Percentiles rank a stretch among this genome's conserved stretches.
These are phyloP conservation scores for Helicoverpa armigera DNA, from an alignment of 1,140 invertebrate genomes.

Conservation along the genomic window DNA sequence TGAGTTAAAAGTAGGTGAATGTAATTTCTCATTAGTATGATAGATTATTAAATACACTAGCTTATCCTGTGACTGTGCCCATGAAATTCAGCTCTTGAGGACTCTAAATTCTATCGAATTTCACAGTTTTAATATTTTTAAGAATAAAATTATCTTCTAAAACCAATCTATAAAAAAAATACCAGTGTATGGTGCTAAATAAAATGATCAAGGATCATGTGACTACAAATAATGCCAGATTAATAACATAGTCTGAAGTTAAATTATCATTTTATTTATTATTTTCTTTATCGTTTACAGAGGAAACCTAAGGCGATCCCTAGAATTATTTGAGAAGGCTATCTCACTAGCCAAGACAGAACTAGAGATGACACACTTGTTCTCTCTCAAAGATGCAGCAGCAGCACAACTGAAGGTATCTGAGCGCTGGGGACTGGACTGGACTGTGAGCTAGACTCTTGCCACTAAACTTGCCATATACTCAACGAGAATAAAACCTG, in stretches of 20 bases:
- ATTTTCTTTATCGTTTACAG: constrained; percentile 87
- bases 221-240: neutral
- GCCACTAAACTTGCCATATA: constrained; percentile 48
- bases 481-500: constrained; percentile 71
- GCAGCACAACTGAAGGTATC: constrained; percentile 94
- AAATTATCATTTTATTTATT: neutral
- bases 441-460: constrained; percentile 81
- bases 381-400: constrained; percentile 94
- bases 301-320: constrained; percentile 93
- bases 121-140: no score
- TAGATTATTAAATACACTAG: no score
- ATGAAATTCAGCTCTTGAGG: no score
- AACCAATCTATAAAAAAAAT: no score
- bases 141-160: no score
- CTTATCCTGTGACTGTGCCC: no score
- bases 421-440: constrained; percentile 90
- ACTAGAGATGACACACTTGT: constrained; percentile 95
- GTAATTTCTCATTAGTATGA: no score
- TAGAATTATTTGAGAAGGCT: constrained; percentile 96
- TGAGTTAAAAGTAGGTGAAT: neutral
- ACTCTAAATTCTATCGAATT: no score
- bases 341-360: constrained; percentile 94
- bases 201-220: neutral
- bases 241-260: no score
- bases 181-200: no score